These are phyloP conservation scores for Ferrisia virgata DNA, from an alignment of 2,888 invertebrate species.

Conservation along the genomic window DNA sequence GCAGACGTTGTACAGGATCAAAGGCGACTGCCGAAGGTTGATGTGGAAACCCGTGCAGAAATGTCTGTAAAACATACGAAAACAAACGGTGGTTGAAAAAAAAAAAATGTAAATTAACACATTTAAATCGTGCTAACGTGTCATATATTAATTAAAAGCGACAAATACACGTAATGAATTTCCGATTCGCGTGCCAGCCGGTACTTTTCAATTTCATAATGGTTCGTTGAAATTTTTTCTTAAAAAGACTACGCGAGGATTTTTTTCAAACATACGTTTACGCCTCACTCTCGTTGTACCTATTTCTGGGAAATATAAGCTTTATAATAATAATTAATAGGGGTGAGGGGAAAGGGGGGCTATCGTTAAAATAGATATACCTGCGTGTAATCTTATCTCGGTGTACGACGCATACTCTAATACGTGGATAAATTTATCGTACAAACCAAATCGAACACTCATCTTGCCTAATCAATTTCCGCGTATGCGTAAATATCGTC, in stretches of 20 bases:
- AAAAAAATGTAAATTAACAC: constrained; percentile 1
- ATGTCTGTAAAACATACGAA: constrained; percentile 70
- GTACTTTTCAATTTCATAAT: neutral
- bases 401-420: no score
- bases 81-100: constrained; percentile 24
- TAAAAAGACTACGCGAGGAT: neutral
- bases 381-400: no score
- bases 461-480: neutral
- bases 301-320: no score
- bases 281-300: neutral
- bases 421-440: no score
- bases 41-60: constrained; percentile 98
- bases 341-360: no score
- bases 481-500: neutral
- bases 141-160: constrained; percentile 2
- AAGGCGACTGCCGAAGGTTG: constrained; percentile 95
- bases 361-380: no score
- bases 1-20: constrained; percentile 94
- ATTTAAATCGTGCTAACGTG: neutral
- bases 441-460: neutral
- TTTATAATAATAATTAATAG: no score
- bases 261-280: neutral
- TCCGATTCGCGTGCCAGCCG: constrained; percentile 6
- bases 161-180: constrained; percentile 28
- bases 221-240: neutral